These are phyloP conservation scores for Nothoprocta pentlandii DNA, from an alignment of 2,113 vertebrate species.

Conservation along the genomic window DNA sequence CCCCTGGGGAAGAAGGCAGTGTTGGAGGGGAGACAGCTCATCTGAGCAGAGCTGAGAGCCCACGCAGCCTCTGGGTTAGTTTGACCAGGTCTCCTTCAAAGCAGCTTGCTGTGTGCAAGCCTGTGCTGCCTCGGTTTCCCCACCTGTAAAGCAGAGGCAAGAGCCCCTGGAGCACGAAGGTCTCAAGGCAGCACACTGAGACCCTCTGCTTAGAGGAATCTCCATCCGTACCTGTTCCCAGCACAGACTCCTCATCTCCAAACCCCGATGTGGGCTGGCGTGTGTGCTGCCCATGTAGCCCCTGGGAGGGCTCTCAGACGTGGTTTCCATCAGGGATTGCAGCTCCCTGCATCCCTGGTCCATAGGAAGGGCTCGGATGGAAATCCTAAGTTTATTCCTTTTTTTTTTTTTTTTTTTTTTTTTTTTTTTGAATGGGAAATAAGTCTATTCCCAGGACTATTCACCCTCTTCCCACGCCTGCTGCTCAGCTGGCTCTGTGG, in stretches of 20 bases:
- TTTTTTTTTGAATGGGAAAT: not conserved
- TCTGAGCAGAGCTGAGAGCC: not conserved
- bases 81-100: not conserved
- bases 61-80: fast-evolving
- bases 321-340: not conserved
- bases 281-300: not conserved
- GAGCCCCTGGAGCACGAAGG: not conserved
- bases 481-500: not conserved
- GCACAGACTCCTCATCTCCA: not conserved
- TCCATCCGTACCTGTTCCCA: not conserved
- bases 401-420: too few species aligned
- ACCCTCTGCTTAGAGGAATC: not conserved
- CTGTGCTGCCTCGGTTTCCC: not conserved
- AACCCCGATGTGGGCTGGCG: not conserved
- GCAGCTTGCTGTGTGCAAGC: not conserved
- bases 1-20: not conserved
- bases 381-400: too few species aligned
- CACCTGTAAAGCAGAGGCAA: not conserved
- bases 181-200: not conserved
- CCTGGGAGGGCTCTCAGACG: too few species aligned
- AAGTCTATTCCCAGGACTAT: not conserved
- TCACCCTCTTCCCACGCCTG: fast-evolving
- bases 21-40: not conserved
- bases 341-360: not conserved
- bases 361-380: not conserved